Evolutionary conservation across 1,140 invertebrate genomes (phyloP), one percentile per base, ranked within the genome.

Genomic region (Eulimnadia texana): DNA sequence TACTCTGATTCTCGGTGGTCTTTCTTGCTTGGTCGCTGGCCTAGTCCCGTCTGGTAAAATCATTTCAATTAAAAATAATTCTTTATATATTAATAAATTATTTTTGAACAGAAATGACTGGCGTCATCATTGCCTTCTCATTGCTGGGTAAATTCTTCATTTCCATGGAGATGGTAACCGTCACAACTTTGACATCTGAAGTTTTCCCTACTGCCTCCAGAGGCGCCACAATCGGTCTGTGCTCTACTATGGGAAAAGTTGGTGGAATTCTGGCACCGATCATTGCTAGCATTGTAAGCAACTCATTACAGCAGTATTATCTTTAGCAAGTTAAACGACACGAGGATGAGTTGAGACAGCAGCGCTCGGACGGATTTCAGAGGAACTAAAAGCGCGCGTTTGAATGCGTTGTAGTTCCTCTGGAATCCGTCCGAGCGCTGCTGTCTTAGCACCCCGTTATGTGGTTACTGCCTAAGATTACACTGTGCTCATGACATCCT

Each of bases 61-160:
- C n/a, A n/a, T n/a, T n/a, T n/a, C n/a, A n/a, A n/a, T n/a, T n/a
- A n/a, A n/a, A n/a, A n/a, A n/a, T n/a, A n/a, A n/a, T n/a, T n/a
- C n/a, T n/a, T n/a, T n/a, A n/a, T n/a, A n/a, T n/a, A n/a, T n/a
- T 0, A 51, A 0, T 22, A 16, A 20, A 11, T 24, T 22, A 24
- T 23, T 16, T 49, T 29, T 20, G 2, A 51, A 3, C 22, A 66
- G 65, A 61, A 58, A 13, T 49, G 24, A 42, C 58, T 11, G 57
- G 52, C 29, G 6, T 65, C 22, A 62, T 50, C 29, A 62, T 47
- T 20, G 57, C 10, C 24, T 63, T 50, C 60, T 75, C 57, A 69
- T 71, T 77, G 16, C 55, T 70, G 27, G 74, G 74, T 22, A 74
- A 74, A 61, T 74, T 74, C 65, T 71, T 68, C 59, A 70, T 75